Evolutionary conservation across 2,113 vertebrate genomes (phyloP).

Genomic region (Nipponia nippon): DNA sequence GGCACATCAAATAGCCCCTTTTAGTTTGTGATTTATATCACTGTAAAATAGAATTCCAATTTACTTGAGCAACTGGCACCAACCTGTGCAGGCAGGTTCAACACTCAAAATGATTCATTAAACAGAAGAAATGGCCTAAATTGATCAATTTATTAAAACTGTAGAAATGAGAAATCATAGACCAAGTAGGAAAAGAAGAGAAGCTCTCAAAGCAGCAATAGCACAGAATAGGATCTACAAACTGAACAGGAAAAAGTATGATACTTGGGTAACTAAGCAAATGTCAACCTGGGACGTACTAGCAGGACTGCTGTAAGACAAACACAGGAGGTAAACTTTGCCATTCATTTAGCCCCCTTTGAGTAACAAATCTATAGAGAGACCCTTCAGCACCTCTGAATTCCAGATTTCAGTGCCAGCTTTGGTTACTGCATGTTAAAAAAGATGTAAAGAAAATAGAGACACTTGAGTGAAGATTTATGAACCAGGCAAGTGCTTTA

Average conservation of each 20-base stretch:
- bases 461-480: background rate
- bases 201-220: background rate
- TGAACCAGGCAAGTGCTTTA: background rate
- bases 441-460: background rate
- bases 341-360: background rate
- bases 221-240: background rate
- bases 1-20: background rate
- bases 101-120: background rate
- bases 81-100: background rate
- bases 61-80: background rate
- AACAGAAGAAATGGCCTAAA: background rate
- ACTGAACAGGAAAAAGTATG: background rate
- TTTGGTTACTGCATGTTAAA: background rate
- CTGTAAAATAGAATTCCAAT: background rate
- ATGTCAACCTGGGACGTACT: background rate
- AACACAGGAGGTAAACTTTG: background rate
- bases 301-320: background rate
- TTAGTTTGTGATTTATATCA: background rate
- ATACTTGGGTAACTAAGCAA: background rate
- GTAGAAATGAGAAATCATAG: background rate
- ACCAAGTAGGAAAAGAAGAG: background rate
- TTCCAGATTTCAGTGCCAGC: background rate
- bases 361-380: background rate
- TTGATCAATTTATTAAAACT: background rate
- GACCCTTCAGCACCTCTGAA: background rate